Base-by-base conservation (phyloP, 2,888 invertebrate species). In the Macrophya annulata region DNA sequence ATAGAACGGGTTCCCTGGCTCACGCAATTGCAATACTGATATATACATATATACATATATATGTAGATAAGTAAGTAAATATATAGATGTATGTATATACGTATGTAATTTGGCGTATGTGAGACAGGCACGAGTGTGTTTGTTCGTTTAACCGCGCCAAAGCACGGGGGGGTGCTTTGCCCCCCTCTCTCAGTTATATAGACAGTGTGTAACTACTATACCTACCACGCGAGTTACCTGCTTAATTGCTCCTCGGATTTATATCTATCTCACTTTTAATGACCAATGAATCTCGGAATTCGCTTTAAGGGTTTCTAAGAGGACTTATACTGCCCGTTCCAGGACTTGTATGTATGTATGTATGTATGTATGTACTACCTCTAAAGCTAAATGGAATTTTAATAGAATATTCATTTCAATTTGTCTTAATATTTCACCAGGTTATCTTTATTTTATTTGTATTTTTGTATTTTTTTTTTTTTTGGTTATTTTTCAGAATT, bases 191-290 rank as follows among this genome's bases (percentile, higher is more conserved):
- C 48, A 17, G 71, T 40, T n/a, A 71, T 71, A 71, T 40, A 71
- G 71, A 71, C 40, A 71, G 71, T 71, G 15, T 37, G 71, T 71
- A 31, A 40, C 40, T 71, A 62, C 62, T 62, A 62, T 25, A 25
- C 62, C 48, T 17, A n/a, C 62, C 72, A 74, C 72, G 72, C 45
- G 72, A 74, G 72, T 74, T 74, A 43, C 45, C 72, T 31, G 72
- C 72, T 74, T 74, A 74, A 74, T 74, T 74, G 45, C 72, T 74
- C 43, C 72, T 74, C 72, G 72, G 72, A 74, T 74, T 74, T 74
- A 74, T 74, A 74, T 74, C 72, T 74, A 74, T 74, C 43, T n/a
- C 10, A n/a, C 43, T 43, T 74, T 74, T 74, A 74, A 74, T 74
- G 45, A 45, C 72, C n/a, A 12, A 21, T n/a, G 45, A n/a, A 74